Conservation (phyloP, 2,113 vertebrate species). For the Gobius niger region DNA sequence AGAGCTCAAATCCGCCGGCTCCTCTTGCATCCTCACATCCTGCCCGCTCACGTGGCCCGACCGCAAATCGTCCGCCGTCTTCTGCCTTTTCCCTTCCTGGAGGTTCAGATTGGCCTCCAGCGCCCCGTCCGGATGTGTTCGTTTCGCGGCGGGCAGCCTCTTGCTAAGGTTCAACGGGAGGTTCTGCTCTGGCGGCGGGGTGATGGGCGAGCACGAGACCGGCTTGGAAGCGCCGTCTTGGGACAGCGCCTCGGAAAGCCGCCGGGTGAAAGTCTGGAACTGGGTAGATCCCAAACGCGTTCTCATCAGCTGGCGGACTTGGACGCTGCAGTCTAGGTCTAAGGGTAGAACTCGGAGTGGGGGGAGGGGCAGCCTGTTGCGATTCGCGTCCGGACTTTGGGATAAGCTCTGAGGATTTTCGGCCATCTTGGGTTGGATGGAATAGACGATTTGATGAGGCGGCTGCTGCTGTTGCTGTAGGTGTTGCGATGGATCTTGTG, state of each 20-base stretch:
- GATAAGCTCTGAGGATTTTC: conserved; percentile 28
- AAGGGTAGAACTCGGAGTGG: conserved; percentile 77
- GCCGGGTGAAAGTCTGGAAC: conserved; percentile 76
- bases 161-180: conserved; percentile 80
- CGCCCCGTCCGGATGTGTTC: conserved; percentile 33
- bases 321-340: conserved; percentile 80
- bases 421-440: conserved; percentile 59
- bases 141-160: conserved; percentile 53
- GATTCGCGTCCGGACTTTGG: conserved; percentile 48
- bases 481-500: conserved; percentile 48
- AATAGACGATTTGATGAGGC: conserved; percentile 25
- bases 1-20: conserved; percentile 78
- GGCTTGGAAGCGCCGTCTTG: conserved; percentile 72
- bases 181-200: conserved; percentile 71
- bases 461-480: conserved; percentile 30
- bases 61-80: conserved; percentile 14
- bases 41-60: neutral
- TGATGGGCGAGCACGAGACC: conserved; percentile 39
- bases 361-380: conserved; percentile 58
- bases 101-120: conserved; percentile 18
- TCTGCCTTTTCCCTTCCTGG: conserved; percentile 8
- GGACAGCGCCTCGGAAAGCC: conserved; percentile 76
- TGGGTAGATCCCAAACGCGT: conserved; percentile 70
- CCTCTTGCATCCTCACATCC: conserved; percentile 64
- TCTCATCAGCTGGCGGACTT: conserved; percentile 79